Evolutionary conservation across 2,113 vertebrate genomes (phyloP), one percentile per base, ranked within the genome.

Genomic region (Sinocyclocheilus rhinocerous): DNA sequence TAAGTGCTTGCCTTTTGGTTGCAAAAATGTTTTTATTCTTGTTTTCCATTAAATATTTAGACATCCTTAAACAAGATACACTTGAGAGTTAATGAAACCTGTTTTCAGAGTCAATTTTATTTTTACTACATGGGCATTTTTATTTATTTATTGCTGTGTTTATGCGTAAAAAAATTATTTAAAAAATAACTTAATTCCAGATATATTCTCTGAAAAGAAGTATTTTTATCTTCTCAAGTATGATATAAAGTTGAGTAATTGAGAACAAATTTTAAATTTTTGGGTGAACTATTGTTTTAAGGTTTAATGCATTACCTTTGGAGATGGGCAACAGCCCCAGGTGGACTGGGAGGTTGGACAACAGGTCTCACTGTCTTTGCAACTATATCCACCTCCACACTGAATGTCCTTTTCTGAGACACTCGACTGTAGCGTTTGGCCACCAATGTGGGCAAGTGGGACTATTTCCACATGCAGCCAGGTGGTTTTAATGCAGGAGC

Each of bases 261-360:
- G 36, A 36, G 36, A 36, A 36, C 36, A 36, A 5, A 36, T 36
- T 4, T 36, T 5, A 1, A 4, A 36, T 36, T 36, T 36, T 69
- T 69, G 65, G 15, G 6, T 69, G 15, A 52, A 50, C 13, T 13
- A 10, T 50, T 15, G 3, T n/a, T 73, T 76, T 48, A 73, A 16
- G 24, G 45, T 6, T 61, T 20, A 59, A 48, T 83, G 88, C 5
- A 15, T 22, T 92, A 95, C 48, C 36, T 94, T 42, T 12, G 88
- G 8, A 29, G 2, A 13, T 0, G 93, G 93, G 57, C 95, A 95
- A 89, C 95, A 95, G 87, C 88, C 92, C 95, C 95, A 95, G 11
- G 72, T 6, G 0, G 52, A 91, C 13, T 75, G 0, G 0, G 92
- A 90, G 0, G 4, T 89, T 89, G 5, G 90, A 92, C 95, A 95